Evolutionary conservation across 2,113 vertebrate species (phyloP).

Genomic region (Thamnophis sirtalis): DNA sequence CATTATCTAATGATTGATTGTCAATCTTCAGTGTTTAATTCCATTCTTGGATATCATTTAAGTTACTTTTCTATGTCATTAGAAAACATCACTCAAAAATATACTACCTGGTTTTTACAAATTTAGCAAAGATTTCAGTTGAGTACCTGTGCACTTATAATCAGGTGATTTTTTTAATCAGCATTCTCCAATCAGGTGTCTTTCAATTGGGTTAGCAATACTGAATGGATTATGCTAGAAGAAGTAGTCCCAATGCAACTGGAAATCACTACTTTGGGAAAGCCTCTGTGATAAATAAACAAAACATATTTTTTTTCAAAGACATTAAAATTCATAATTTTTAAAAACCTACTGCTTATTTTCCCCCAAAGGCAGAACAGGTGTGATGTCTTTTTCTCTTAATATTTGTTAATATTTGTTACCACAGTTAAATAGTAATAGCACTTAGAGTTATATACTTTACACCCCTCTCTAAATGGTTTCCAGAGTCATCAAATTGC

Average conservation of each 20-base stretch:
- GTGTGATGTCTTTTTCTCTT: neutral
- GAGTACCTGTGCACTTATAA: neutral
- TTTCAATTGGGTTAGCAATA: neutral
- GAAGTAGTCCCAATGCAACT: neutral
- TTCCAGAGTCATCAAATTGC: too few species aligned
- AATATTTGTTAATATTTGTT: neutral
- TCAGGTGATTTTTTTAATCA: conserved; percentile 7
- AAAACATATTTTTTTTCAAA: conserved; percentile 20
- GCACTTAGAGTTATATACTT: too few species aligned
- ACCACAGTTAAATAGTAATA: neutral
- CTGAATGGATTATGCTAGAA: neutral
- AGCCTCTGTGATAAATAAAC: neutral
- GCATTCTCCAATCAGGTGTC: neutral
- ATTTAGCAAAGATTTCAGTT: conserved; percentile 17
- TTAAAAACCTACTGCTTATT: neutral
- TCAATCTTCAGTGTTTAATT: conserved; percentile 33
- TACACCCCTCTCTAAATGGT: too few species aligned
- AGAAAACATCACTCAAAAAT: conserved; percentile 28
- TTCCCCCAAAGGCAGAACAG: conserved; percentile 10
- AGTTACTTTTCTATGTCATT: conserved; percentile 22
- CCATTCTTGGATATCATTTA: conserved; percentile 1
- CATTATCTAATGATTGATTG: conserved; percentile 33
- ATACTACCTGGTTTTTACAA: conserved; percentile 26
- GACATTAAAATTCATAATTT: conserved; percentile 16
- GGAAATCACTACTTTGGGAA: neutral